These are phyloP conservation scores for Pseudoatta argentina DNA, from an alignment of 1,140 invertebrate species.

Conservation along the genomic window DNA sequence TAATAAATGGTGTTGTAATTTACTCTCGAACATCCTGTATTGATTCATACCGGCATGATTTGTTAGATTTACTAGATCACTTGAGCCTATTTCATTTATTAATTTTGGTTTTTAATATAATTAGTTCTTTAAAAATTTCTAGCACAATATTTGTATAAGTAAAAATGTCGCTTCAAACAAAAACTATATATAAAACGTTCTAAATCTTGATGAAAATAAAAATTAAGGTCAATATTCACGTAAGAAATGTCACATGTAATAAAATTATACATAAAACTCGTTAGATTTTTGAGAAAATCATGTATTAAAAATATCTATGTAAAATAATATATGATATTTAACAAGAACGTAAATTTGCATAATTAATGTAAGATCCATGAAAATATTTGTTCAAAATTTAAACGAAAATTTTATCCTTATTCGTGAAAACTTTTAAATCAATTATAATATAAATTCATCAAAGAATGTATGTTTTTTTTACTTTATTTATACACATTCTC, in stretches of 20 bases:
- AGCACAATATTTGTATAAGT: neutral
- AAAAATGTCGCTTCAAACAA: neutral
- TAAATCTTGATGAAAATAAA: neutral
- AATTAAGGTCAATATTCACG: neutral
- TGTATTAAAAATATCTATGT: neutral
- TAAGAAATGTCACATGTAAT: constrained; percentile 16
- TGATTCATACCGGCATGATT: too few relatives aligned
- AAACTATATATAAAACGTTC: neutral
- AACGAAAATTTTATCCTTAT: neutral
- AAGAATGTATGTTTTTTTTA: neutral
- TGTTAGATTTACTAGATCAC: too few relatives aligned
- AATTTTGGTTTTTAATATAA: neutral
- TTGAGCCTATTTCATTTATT: too few relatives aligned
- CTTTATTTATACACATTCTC: neutral
- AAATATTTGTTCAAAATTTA: constrained; percentile 6
- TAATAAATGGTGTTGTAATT: too few relatives aligned
- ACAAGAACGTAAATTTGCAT: neutral
- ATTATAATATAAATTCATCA: neutral
- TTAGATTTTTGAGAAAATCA: neutral
- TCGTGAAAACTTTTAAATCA: neutral
- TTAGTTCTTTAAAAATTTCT: neutral
- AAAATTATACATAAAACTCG: neutral
- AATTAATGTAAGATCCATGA: neutral
- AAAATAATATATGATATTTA: neutral
- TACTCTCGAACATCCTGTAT: too few relatives aligned